Base-by-base conservation (phyloP, 2,888 invertebrate species). In the Melinopterus prodromus region DNA sequence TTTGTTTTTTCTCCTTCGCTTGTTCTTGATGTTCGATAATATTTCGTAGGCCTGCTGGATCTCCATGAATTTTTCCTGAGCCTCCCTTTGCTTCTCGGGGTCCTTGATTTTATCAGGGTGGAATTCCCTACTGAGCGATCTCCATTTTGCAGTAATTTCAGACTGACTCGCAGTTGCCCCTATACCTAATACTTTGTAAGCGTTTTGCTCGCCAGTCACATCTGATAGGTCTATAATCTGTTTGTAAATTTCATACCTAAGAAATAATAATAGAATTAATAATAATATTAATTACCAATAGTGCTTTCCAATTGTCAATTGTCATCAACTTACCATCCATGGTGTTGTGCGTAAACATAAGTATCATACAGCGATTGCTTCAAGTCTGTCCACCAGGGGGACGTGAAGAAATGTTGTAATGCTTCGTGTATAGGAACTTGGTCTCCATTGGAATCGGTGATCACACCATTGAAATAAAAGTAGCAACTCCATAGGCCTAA, bases 41-140 rank as follows among this genome's bases (percentile, higher is more conserved):
- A 96, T 94, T 87, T 96, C 97, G 87, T 98, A 98, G 0, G 98
- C 97, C 87, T 96, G 95, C 86, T 98, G 97, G 82, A 98, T 96
- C 86, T 98, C 97, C 92, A 98, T 96, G 88, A 98, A 98, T 78
- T 92, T 93, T 83, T 96, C 95, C 86, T 98, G 96, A 0, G 97
- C 97, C 1, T 90, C 91, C 71, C 95, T 93, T 80, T 92, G 92
- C 0, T 91, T 89, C 3, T 91, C 92, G 0, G 91, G 90, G 82
- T 96, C 95, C 86, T 96, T 96, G 6, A 95, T 95, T 88, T 97
- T 97, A 87, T 99, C 98, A 0, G 98, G 98, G 89, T 99, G 98
- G 90, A 95, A 93, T 86, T 96, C 95, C 53, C 95, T 93, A 0
- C 97, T 97, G 0, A 98, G 90, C 37, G 92, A 92, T 38, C 97